phyloP scores from a whole-genome alignment of 2,888 invertebrate species.

The Alloscopus bannaensis region DNA sequence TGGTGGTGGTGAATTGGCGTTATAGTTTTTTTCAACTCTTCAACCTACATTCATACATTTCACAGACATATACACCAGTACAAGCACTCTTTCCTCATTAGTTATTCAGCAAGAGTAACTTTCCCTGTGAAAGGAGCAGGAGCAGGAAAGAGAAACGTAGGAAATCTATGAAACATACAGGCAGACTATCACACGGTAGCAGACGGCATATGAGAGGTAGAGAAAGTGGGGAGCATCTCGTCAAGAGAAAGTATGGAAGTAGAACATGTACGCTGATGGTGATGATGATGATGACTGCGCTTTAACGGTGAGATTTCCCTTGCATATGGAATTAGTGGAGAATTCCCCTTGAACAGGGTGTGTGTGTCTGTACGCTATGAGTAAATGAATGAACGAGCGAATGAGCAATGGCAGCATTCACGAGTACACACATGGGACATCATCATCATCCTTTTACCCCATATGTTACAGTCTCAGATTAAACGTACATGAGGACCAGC shows the following conservation, averaged over 20 bases:
- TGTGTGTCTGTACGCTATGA: slow-evolving; percentile 21
- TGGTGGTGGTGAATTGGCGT: slow-evolving; percentile 12
- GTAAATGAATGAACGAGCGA: slow-evolving; percentile 37
- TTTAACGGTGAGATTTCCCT: background rate
- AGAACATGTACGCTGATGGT: background rate
- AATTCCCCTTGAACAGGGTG: no score
- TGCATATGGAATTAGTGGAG: background rate
- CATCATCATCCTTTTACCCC: slow-evolving; percentile 24
- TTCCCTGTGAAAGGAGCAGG: slow-evolving; percentile 34
- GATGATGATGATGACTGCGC: background rate
- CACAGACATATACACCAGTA: slow-evolving; percentile 14
- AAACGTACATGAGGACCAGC: background rate
- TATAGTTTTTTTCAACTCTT: slow-evolving; percentile 12
- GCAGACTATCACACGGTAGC: no score
- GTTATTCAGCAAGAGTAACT: slow-evolving; percentile 57
- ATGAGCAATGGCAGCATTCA: slow-evolving; percentile 24
- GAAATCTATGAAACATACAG: slow-evolving; percentile 30
- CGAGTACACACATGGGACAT: slow-evolving; percentile 21
- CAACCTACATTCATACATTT: background rate
- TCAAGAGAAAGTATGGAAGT: no score
- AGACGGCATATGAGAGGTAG: no score
- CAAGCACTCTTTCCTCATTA: slow-evolving; percentile 48
- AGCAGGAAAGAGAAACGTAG: slow-evolving; percentile 11
- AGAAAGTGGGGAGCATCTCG: no score
- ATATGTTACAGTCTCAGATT: slow-evolving; percentile 22